Percentiles rank a stretch among this genome's conserved stretches.
Conservation (phyloP, 2,888 invertebrate genomes). For the Tenthredo livida region DNA sequence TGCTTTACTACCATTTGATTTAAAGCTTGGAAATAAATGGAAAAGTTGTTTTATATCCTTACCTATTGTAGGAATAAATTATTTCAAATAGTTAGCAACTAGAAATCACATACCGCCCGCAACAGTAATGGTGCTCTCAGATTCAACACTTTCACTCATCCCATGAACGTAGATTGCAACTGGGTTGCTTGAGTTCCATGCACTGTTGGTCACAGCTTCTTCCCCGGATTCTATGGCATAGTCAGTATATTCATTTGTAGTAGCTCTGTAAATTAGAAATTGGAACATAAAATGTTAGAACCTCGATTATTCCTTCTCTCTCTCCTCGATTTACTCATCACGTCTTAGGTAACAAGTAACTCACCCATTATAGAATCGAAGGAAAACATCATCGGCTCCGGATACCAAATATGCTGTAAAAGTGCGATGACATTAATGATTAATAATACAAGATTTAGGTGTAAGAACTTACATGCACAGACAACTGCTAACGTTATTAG, state of each 20-base stretch:
- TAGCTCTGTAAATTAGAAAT: background rate
- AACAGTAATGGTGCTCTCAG: background rate
- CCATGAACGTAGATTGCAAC: background rate
- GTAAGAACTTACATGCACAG: background rate
- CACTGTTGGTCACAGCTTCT: background rate
- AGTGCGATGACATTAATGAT: background rate
- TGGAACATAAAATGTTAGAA: background rate
- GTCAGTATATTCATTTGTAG: background rate
- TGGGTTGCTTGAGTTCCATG: background rate
- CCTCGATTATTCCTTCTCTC: background rate
- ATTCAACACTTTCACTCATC: background rate
- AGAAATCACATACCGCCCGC: background rate
- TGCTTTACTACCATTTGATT: too few species aligned
- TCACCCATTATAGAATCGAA: background rate
- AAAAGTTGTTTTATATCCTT: too few species aligned
- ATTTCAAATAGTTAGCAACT: too few species aligned
- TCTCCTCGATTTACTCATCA: background rate
- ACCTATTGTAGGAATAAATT: too few species aligned
- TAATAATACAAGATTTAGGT: background rate
- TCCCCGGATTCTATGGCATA: background rate
- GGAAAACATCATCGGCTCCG: background rate
- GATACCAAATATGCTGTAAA: conserved; percentile 1
- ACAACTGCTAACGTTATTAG: background rate
- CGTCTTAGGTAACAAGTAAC: background rate
- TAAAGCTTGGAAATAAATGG: too few species aligned